These are phyloP conservation scores for Marasmarcha lunaedactyla DNA, from an alignment of 2,888 invertebrate genomes.

Conservation along the genomic window DNA sequence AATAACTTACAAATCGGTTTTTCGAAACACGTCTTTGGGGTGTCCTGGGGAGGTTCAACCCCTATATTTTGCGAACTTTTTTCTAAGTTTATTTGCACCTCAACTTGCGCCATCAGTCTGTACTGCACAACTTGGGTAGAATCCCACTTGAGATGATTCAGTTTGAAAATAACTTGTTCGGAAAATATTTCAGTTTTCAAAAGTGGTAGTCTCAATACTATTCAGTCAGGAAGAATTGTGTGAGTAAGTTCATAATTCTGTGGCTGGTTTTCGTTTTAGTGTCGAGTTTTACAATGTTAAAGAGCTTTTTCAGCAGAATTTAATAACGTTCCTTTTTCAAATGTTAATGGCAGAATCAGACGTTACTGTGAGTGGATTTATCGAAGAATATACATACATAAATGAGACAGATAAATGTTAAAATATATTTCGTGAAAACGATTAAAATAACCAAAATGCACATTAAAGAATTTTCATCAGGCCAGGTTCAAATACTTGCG, in stretches of 20 bases:
- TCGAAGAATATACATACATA: too few species aligned
- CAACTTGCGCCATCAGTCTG: conserved; percentile 42
- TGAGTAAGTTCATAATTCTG: conserved; percentile 2
- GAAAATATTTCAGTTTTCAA: conserved; percentile 40
- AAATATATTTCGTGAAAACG: too few species aligned
- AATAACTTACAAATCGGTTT: conserved; percentile 65
- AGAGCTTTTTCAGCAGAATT: too few species aligned
- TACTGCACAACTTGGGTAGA: conserved; percentile 55
- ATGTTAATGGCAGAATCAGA: too few species aligned
- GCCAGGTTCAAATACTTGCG: too few species aligned
- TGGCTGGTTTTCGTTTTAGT: conserved; percentile 9
- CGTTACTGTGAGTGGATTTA: too few species aligned
- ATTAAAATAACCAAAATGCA: too few species aligned
- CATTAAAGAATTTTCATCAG: too few species aligned
- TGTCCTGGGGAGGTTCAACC: conserved; percentile 21
- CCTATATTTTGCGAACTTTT: conserved; percentile 51
- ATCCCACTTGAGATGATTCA: conserved; percentile 64
- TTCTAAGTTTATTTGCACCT: conserved; percentile 68
- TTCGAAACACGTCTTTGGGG: conserved; percentile 50
- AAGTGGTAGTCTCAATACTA: not conserved
- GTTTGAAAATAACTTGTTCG: conserved; percentile 54
- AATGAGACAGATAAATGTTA: too few species aligned
- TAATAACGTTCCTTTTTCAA: too few species aligned
- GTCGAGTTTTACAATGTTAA: too few species aligned
- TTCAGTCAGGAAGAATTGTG: conserved; percentile 28